Percentiles rank a stretch among this genome's conserved stretches.
phyloP scores from a whole-genome alignment of 92 coral and sea anemone species.

The Palythoa heliodiscus region DNA sequence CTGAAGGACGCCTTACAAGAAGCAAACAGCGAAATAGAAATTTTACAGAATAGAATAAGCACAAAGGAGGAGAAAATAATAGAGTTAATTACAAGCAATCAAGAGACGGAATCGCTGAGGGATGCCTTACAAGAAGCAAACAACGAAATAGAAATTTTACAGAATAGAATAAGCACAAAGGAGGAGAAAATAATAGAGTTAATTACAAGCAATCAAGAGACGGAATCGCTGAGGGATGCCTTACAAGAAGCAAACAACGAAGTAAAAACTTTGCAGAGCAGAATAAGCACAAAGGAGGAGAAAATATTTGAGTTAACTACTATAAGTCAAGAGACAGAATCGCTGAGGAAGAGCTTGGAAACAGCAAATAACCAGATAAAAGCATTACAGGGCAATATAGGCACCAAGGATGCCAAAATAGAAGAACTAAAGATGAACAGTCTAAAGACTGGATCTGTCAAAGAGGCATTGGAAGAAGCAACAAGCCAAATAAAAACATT shows the following conservation, averaged over 20 bases:
- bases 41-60: conserved; percentile 24
- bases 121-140: conserved; percentile 33
- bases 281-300: not conserved
- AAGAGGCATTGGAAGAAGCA: conserved; percentile 17
- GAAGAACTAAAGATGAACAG: not conserved
- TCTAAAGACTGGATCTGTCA: not conserved
- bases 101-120: not conserved
- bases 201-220: not conserved
- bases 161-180: not conserved
- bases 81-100: not conserved
- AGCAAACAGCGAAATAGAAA: conserved; percentile 28
- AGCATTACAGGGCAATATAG: not conserved
- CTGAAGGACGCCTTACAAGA: conserved; percentile 25
- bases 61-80: not conserved
- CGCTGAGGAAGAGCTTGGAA: conserved; percentile 14
- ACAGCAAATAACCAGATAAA: not conserved
- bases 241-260: conserved; percentile 5
- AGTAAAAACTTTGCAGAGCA: not conserved
- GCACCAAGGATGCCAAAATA: not conserved
- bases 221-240: conserved; percentile 12
- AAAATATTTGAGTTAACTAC: not conserved
- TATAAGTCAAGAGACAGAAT: not conserved
- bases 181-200: not conserved
- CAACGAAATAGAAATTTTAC: not conserved
- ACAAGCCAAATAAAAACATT: not conserved